Base-by-base conservation (phyloP, 2,797 vertebrate species). In the Threskiornis aethiopicus region DNA sequence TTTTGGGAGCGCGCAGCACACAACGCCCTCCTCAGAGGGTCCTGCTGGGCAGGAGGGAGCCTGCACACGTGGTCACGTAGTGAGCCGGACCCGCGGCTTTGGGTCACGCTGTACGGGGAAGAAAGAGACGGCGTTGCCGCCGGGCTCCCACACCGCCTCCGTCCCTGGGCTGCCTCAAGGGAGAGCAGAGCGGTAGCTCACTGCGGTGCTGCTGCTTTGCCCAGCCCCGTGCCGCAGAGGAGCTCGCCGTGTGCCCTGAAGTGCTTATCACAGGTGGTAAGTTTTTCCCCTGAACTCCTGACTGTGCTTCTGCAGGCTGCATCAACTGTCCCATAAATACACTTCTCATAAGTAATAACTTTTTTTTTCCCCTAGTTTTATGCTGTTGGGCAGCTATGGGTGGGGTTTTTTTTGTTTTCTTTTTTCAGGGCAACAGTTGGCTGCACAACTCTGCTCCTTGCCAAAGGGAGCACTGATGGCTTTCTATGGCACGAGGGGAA, bases 71-170 rank as follows among this genome's bases (percentile, higher is more conserved):
- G 28, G 13, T 33, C 7, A 2, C 5, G 16, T 10, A 17, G 41
- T 0, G 1, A 70, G 62, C 58, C 66, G 39, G 77, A 37, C 73
- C 42, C 17, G 1, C 41, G 76, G 71, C 58, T 55, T 33, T n/a
- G 67, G n/a, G 22, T 64, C 54, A 16, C 7, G 4, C 82, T 35
- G 8, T 12, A 5, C 4, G 2, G 76, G 46, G 37, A 73, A 13
- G 55, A 35, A 28, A 44, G 47, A 54, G 29, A 37, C 37, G 42
- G 73, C 14, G 0, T 12, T 52, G n/a, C n/a, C 0, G 1, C 16
- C 39, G 0, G 0, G 8, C 46, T 89, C 42, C 59, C 31, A 4
- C 55, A 2, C 21, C 0, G 0, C 31, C 58, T 61, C 55, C 2
- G 0, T 21, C 47, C 51, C 31, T 15, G 28, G 37, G 61, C 57